Percentiles rank a stretch among this genome's conserved stretches.
These are phyloP conservation scores for Hanleya hanleyi DNA, from an alignment of 2,888 invertebrate species.

Conservation along the genomic window DNA sequence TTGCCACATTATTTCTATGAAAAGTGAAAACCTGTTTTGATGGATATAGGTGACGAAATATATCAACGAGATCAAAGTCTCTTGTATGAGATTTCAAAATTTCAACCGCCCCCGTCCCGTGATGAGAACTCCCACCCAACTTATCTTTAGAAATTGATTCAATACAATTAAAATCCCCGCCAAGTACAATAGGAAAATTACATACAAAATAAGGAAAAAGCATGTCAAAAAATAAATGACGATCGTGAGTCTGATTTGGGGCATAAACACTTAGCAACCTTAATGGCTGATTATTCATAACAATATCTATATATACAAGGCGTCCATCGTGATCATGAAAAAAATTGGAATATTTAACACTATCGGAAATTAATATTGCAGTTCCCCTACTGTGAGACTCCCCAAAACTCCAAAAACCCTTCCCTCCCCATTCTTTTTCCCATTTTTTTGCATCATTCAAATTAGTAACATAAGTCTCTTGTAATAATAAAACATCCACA, in stretches of 20 bases:
- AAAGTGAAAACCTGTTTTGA: background rate
- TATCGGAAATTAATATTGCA: background rate
- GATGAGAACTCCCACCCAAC: conserved; percentile 23
- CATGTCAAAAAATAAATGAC: conserved; percentile 19
- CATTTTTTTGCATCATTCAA: background rate
- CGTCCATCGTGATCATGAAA: conserved; percentile 1
- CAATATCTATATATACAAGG: background rate
- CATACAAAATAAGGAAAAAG: conserved; percentile 14
- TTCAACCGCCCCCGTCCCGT: conserved; percentile 10
- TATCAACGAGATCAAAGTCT: conserved; percentile 23
- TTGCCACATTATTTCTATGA: background rate
- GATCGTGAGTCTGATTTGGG: conserved; percentile 12
- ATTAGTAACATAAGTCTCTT: background rate
- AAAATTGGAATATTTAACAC: background rate
- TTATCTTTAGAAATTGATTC: conserved; percentile 19
- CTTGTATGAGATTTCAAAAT: conserved; percentile 16
- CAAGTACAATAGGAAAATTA: conserved; percentile 13
- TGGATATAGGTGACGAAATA: conserved; percentile 17
- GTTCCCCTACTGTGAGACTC: background rate
- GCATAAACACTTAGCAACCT: conserved; percentile 17
- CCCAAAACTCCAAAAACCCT: conserved; percentile 6
- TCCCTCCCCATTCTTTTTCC: background rate
- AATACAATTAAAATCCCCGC: conserved; percentile 33
- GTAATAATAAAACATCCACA: background rate
- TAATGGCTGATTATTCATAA: background rate